Base-by-base conservation (phyloP, 2,888 invertebrate genomes). In the Shargacucullia verbasci region DNA sequence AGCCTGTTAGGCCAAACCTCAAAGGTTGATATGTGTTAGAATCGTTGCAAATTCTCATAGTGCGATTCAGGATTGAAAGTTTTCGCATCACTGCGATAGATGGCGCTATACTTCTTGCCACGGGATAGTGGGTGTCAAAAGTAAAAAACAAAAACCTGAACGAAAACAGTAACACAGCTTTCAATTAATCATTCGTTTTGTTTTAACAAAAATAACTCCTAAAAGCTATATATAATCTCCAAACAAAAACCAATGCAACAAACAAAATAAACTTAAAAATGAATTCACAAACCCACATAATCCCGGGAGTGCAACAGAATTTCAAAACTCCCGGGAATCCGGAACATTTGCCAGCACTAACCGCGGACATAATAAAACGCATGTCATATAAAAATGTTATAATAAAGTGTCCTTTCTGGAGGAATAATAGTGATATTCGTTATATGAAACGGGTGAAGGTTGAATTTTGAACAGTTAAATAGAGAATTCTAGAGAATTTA, bases 381-480 rank as follows among this genome's bases (percentile, higher is more conserved):
- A 40, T 59, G 49, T 53, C 56, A 67, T 70, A 73, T 70, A 73
- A 76, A 70, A 67, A 60, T 76, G 58, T 50, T 54, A 41, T 68
- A 58, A 73, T 73, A 73, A 61, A 73, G 56, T 62, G 58, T 39
- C 33, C 44, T 66, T 66, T 62, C 53, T 39, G 37, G 11, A 45
- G 54, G 52, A 59, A 65, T 73, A 73, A 67, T 67, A 57, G 57
- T 46, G 39, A 46, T 53, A 65, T 69, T 58, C 67, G 58, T 64
- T 62, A 60, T 76, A 45, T 40, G 43, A 34, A 46, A 45, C 47
- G 52, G 48, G 50, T 56, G 57, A 61, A 73, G 62, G 50, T 37
- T 70, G 63, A 53, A 70, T 74, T 72, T 69, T 70, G 58, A 74
- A 63, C 63, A 63, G 49, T 70, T 70, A 46, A 59, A 70, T 61